Evolutionary conservation across 1,140 invertebrate species (phyloP).

Genomic region (Brachionus paranguensis): DNA sequence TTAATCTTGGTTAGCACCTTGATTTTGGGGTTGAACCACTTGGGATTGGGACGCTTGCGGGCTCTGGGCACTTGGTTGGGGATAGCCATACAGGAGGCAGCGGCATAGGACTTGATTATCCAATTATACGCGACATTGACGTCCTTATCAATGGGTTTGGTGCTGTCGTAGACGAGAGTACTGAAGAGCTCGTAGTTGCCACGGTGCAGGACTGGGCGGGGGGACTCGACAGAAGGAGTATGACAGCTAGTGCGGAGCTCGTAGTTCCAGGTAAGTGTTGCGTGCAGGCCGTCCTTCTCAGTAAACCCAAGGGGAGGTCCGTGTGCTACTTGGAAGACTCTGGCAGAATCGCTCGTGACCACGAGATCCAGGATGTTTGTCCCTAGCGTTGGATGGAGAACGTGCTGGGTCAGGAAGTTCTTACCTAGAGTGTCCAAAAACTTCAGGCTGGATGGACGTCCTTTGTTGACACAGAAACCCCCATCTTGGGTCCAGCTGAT

Average conservation of each 20-base stretch:
- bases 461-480: no score
- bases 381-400: no score
- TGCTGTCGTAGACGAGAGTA: neutral
- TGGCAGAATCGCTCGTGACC: no score
- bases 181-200: neutral
- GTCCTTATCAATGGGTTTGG: neutral
- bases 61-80: neutral
- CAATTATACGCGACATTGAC: neutral
- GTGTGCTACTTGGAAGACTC: no score
- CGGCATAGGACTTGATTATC: neutral
- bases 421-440: no score
- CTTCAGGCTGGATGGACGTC: no score
- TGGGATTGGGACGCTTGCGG: neutral
- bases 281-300: neutral
- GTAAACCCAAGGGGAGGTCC: neutral
- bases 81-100: neutral
- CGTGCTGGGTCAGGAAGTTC: no score
- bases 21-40: neutral
- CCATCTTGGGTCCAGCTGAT: no score
- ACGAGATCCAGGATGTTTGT: no score
- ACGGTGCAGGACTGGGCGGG: neutral
- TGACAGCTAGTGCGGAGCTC: neutral
- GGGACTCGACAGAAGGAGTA: neutral
- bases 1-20: no score
- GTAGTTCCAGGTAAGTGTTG: neutral